Evolutionary conservation across 2,797 vertebrate species (phyloP).

Genomic region (Notoglanidium macrostoma): DNA sequence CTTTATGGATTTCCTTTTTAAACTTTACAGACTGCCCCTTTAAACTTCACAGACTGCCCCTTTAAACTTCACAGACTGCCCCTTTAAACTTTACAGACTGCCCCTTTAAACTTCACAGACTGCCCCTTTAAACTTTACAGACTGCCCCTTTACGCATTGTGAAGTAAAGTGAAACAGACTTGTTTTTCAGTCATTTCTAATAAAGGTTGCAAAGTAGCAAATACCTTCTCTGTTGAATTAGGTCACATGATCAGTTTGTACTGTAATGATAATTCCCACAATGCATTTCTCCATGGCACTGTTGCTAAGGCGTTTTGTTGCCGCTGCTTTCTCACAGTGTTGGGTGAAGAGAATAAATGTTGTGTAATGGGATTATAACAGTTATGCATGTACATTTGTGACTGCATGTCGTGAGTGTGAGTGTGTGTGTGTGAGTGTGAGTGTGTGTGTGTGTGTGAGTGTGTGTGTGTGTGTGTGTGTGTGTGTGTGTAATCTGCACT

Average conservation of each 20-base stretch:
- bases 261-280: background rate
- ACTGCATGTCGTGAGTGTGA: too few relatives aligned
- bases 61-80: too few relatives aligned
- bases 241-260: background rate
- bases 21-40: background rate
- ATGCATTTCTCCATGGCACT: background rate
- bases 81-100: too few relatives aligned
- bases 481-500: constrained; percentile 31
- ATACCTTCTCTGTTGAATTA: background rate
- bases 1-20: background rate
- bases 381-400: background rate
- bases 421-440: too few relatives aligned
- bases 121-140: too few relatives aligned
- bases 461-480: background rate
- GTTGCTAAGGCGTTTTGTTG: background rate
- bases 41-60: too few relatives aligned
- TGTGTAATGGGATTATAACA: background rate
- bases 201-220: too few relatives aligned
- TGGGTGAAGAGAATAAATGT: background rate
- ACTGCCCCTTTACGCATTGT: background rate
- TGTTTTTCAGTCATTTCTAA: background rate
- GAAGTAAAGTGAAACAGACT: background rate
- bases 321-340: background rate
- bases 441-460: constrained; percentile 11
- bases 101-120: too few relatives aligned